Evolutionary conservation across 2,113 vertebrate genomes (phyloP).

Genomic region (Aepyceros melampus): DNA sequence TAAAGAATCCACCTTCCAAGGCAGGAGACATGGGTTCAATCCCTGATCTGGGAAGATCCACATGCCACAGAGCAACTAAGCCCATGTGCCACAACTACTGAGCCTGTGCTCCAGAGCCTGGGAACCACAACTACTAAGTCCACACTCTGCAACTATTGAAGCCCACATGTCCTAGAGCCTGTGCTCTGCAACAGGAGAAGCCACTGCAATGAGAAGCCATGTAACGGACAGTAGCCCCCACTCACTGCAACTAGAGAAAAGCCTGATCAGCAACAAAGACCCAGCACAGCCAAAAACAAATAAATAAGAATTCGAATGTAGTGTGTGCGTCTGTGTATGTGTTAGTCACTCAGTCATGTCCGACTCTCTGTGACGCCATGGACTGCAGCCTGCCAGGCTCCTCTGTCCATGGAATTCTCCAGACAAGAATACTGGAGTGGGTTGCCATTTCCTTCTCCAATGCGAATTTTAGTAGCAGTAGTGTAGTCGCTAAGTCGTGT

Average conservation of each 20-base stretch:
- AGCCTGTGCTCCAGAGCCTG: neutral
- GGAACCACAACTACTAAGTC: neutral
- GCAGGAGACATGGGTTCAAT: neutral
- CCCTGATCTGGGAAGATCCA: neutral
- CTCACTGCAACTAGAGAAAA: neutral
- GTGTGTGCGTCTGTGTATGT: neutral
- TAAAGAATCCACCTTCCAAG: neutral
- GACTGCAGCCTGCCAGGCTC: neutral
- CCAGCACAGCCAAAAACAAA: neutral
- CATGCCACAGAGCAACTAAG: neutral
- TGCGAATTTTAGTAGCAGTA: too few relatives aligned
- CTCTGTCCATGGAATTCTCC: neutral
- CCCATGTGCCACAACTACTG: neutral
- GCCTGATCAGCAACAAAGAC: neutral
- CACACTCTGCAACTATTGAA: neutral
- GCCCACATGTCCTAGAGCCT: neutral
- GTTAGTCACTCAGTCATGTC: neutral
- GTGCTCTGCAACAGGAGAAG: neutral
- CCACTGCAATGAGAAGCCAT: neutral
- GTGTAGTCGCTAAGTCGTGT: rapidly evolving
- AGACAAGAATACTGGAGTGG: neutral
- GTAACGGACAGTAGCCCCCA: neutral
- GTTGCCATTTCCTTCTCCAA: neutral
- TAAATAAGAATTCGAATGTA: neutral
- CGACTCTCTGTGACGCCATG: neutral